A percentile compares a stretch with the other conserved stretches of the same genome.
These are phyloP conservation scores for Gymnoscopelus microlampas DNA, from an alignment of 2,797 vertebrate genomes.

Conservation along the genomic window DNA sequence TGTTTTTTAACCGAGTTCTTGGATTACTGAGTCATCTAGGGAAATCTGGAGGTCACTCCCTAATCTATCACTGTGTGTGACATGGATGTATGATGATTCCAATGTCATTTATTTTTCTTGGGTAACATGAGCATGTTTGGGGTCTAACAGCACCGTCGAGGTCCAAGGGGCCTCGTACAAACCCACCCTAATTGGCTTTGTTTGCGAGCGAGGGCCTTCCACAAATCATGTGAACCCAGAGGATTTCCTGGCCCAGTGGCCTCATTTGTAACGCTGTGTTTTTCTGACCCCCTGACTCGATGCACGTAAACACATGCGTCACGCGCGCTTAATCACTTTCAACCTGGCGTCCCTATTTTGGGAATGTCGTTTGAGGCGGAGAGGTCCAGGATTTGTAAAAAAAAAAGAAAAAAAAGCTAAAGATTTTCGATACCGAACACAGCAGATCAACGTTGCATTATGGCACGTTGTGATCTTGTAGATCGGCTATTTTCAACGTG, in stretches of 20 bases:
- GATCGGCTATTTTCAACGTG: too few relatives aligned
- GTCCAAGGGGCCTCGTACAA: background rate
- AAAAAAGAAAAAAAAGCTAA: too few relatives aligned
- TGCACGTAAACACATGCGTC: constrained; percentile 26
- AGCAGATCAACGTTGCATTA: too few relatives aligned
- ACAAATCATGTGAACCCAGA: constrained; percentile 49
- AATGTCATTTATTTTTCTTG: constrained; percentile 37
- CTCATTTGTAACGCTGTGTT: constrained; percentile 57
- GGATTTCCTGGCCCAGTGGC: constrained; percentile 62
- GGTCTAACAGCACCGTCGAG: constrained; percentile 34
- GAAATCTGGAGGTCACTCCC: too few relatives aligned
- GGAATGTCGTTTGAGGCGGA: too few relatives aligned
- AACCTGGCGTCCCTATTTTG: background rate
- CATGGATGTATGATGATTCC: constrained; percentile 29
- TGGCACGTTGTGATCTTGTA: background rate
- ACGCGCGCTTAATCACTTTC: background rate
- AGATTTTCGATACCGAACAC: too few relatives aligned
- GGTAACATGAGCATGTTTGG: constrained; percentile 40
- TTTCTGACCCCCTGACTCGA: constrained; percentile 44
- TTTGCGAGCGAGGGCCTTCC: constrained; percentile 34
- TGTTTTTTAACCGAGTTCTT: too few relatives aligned
- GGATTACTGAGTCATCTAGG: too few relatives aligned
- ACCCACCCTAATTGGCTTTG: constrained; percentile 26
- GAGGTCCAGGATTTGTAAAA: too few relatives aligned
- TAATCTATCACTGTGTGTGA: background rate